Conservation (phyloP, 2,888 invertebrate species). For the Hydroisotoma schaefferi region DNA sequence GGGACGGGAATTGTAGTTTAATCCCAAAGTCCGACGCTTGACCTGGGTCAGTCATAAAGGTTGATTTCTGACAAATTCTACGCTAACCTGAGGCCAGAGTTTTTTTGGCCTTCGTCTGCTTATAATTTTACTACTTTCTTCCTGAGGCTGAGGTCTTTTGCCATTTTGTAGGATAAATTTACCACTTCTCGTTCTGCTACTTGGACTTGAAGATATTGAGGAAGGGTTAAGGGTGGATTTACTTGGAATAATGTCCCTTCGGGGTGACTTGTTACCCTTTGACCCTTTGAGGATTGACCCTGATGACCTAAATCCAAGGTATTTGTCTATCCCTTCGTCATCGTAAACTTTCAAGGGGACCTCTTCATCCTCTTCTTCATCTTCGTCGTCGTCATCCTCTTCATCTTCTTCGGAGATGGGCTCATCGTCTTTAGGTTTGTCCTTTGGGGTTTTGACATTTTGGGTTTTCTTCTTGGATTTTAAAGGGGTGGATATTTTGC, state of each 20-base stretch:
- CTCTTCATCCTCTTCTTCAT: conserved; percentile 24
- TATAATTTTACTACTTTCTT: neutral
- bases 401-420: neutral
- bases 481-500: neutral
- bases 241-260: neutral
- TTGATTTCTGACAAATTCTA: conserved; percentile 11
- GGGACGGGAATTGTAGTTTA: too few relatives aligned
- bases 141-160: neutral
- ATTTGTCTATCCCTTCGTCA: conserved; percentile 8
- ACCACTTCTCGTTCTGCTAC: neutral
- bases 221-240: too few relatives aligned
- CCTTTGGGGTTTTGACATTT: neutral
- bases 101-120: conserved; percentile 12
- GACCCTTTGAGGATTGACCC: conserved; percentile 9
- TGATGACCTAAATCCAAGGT: neutral
- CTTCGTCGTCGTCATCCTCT: conserved; percentile 20
- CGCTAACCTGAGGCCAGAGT: conserved; percentile 17
- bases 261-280: neutral
- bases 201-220: neutral
- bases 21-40: conserved; percentile 19
- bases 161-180: neutral
- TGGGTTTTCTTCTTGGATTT: conserved; percentile 1
- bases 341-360: conserved; percentile 7
- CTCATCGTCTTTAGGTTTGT: conserved; percentile 6
- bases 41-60: conserved; percentile 29